Percentiles rank a stretch among this genome's conserved stretches.
phyloP scores from a whole-genome alignment of 2,888 invertebrate species.

The Ophonus ardosiacus region DNA sequence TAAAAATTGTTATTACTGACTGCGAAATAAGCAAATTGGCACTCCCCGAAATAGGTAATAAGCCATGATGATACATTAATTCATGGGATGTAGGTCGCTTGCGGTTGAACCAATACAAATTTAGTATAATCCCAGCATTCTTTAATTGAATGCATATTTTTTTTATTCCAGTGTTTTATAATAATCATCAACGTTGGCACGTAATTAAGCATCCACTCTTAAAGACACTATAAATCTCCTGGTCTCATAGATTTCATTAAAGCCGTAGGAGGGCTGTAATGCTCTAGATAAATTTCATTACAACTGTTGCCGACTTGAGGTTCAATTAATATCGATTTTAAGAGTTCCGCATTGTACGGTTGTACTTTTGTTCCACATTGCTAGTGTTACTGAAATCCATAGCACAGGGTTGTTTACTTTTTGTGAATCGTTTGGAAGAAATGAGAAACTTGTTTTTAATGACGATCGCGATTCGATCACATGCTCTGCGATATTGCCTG shows the following conservation, averaged over 20 bases:
- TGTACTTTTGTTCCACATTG: constrained; percentile 60
- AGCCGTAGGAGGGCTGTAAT: constrained; percentile 28
- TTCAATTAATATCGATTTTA: constrained; percentile 71
- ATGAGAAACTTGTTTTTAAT: constrained; percentile 63
- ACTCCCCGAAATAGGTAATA: too few species aligned
- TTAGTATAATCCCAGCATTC: too few species aligned
- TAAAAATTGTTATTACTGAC: too few species aligned
- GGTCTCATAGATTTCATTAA: constrained; percentile 57
- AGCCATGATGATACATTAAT: too few species aligned
- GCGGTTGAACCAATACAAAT: too few species aligned
- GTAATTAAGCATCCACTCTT: constrained; percentile 69
- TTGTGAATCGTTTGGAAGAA: constrained; percentile 22
- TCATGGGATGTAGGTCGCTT: too few species aligned
- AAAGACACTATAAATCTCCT: constrained; percentile 69
- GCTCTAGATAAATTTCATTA: constrained; percentile 70
- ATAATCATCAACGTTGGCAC: constrained; percentile 64
- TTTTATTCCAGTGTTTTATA: constrained; percentile 1
- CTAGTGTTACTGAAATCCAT: constrained; percentile 36
- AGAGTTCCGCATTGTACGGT: constrained; percentile 69
- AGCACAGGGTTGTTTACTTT: constrained; percentile 37
- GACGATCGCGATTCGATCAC: constrained; percentile 59
- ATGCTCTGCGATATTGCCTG: constrained; percentile 52
- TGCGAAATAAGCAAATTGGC: too few species aligned
- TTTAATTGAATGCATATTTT: too few species aligned
- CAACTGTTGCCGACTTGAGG: constrained; percentile 70